Evolutionary conservation across 2,797 vertebrate species (phyloP).

Genomic region (Hylomyscus alleni): DNA sequence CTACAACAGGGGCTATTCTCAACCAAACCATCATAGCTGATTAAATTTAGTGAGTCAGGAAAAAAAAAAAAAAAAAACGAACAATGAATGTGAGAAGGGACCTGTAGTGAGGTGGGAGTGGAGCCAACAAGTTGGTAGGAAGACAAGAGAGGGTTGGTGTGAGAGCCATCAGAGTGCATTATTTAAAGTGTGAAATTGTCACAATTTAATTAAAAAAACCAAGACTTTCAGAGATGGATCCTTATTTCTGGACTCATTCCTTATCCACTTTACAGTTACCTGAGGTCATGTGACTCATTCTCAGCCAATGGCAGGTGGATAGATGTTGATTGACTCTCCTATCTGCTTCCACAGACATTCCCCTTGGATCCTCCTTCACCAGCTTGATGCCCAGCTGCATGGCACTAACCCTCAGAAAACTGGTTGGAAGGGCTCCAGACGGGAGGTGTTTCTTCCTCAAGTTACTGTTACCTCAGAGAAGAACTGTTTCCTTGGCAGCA

Average conservation of each 20-base stretch:
- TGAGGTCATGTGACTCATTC: neutral
- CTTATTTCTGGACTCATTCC: neutral
- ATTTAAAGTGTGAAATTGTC: neutral
- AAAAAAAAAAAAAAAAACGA: neutral
- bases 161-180: no score
- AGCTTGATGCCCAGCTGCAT: neutral
- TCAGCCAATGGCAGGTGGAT: neutral
- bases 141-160: neutral
- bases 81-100: neutral
- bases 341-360: neutral
- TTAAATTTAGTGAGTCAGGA: neutral
- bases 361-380: neutral
- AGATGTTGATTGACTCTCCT: no score
- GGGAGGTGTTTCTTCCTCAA: neutral
- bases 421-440: neutral
- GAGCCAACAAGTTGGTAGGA: neutral
- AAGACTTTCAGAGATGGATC: neutral
- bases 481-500: neutral
- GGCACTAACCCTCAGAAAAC: neutral
- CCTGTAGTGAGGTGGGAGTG: neutral
- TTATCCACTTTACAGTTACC: neutral
- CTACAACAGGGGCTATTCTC: neutral
- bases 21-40: neutral
- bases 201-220: neutral
- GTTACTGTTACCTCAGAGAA: neutral